Evolutionary conservation across 2,113 vertebrate genomes (phyloP), one percentile per base, ranked within the genome.

Genomic region (Istiophorus platypterus): DNA sequence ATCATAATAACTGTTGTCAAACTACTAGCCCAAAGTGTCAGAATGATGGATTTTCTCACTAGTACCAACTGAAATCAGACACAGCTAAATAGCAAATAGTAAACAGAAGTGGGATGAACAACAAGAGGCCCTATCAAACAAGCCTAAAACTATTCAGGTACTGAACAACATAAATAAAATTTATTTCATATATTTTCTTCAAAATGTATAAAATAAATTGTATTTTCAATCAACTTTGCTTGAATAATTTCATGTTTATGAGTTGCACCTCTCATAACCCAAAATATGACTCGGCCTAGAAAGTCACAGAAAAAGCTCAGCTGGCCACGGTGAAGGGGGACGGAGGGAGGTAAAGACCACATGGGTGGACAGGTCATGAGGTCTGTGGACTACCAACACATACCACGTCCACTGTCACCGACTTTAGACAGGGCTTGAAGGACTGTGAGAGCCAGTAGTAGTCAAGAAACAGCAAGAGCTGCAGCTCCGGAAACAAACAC

Each of bases 391-490:
- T 63, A 88, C 87, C 87, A 87, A 73, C 93, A 97, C 96, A 95
- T 96, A 97, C 96, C 96, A 96, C 95, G 72, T 97, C 97, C 92
- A 79, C 95, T 79, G 95, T 95, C 91, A 97, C 94, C 93, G 96
- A 96, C 95, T 97, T 97, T 92, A 97, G 72, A 95, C 96, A 96
- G 85, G 95, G 95, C 92, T 90, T 93, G 95, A 95, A 96, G 94
- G 95, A 95, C 94, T 96, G 96, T 72, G 94, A 96, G 94, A 96
- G 93, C 96, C 96, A 96, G 94, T 97, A 96, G 96, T 95, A 94
- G 94, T 96, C 94, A 96, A 97, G 96, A 96, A 93, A 96, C 85
- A 96, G 95, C 92, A 96, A 95, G 94, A 96, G 94, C 94, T 95
- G 96, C 94, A 95, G 95, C 92, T 96, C 95, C 92, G 95, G 94